Conservation (phyloP, 2,888 invertebrate genomes). For the Andrena trimmerana region DNA sequence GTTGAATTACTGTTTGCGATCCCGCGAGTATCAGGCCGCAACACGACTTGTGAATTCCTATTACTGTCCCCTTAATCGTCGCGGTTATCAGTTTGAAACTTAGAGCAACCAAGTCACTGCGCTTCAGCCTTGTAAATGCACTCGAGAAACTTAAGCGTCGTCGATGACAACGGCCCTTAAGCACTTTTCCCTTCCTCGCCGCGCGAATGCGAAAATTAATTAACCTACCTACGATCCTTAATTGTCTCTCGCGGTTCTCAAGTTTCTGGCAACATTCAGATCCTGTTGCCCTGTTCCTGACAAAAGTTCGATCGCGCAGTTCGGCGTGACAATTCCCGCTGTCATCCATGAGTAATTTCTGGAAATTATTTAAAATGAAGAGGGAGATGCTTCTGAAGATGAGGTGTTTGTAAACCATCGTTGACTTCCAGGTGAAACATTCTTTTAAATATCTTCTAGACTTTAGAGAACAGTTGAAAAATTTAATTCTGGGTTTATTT, state of each 20-base stretch:
- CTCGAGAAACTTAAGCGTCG: constrained; percentile 30
- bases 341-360: no score
- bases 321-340: no score
- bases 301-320: no score
- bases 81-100: constrained; percentile 64
- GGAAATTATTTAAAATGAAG: no score
- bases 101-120: constrained; percentile 33
- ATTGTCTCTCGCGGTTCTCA: no score
- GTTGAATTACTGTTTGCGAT: constrained; percentile 43
- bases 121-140: constrained; percentile 35
- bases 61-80: constrained; percentile 56
- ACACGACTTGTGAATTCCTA: constrained; percentile 57
- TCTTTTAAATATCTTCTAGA: no score
- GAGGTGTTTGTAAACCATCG: no score
- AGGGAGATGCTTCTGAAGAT: no score
- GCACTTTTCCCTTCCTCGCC: constrained; percentile 27
- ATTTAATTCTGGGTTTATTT: not conserved
- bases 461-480: no score
- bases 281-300: no score
- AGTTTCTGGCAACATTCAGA: no score
- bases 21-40: constrained; percentile 24
- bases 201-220: constrained; percentile 25
- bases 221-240: constrained; percentile 5
- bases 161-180: constrained; percentile 45
- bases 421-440: no score